Evolutionary conservation across 2,113 vertebrate species (phyloP).

Genomic region (Hippocampus barbouri): DNA sequence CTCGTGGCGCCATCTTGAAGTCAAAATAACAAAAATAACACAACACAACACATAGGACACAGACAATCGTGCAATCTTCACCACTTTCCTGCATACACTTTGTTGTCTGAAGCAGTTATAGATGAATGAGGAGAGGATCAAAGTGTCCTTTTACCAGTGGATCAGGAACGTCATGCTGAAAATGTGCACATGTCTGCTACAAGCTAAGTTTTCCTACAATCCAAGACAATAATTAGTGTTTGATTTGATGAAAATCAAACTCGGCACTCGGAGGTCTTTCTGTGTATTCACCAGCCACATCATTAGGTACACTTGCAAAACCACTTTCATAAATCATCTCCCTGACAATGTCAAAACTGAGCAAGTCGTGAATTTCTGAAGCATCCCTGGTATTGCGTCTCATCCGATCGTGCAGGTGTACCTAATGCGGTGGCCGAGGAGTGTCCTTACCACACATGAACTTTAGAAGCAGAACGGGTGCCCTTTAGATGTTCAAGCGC

Average conservation of each 20-base stretch:
- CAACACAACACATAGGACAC: too few relatives aligned
- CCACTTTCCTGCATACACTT: too few relatives aligned
- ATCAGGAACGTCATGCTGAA: too few relatives aligned
- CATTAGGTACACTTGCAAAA: neutral
- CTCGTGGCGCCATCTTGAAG: too few relatives aligned
- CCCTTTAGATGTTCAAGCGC: constrained; percentile 1
- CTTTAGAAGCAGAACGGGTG: neutral
- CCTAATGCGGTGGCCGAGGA: neutral
- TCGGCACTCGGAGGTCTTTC: neutral
- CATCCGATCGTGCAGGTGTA: neutral
- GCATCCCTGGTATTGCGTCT: neutral
- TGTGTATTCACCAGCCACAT: neutral
- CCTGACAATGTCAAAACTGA: too few relatives aligned
- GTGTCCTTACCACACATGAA: neutral
- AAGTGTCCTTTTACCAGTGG: too few relatives aligned
- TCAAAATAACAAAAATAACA: too few relatives aligned
- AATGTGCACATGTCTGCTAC: too few relatives aligned
- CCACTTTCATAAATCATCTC: neutral
- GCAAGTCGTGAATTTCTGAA: neutral
- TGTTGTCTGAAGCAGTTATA: too few relatives aligned
- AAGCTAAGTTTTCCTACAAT: neutral
- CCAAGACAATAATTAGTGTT: neutral
- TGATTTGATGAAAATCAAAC: neutral
- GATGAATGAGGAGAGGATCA: too few relatives aligned
- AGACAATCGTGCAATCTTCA: too few relatives aligned